A percentile compares a stretch with the other conserved stretches of the same genome.
These are phyloP conservation scores for Clostera curtula DNA, from an alignment of 2,888 invertebrate genomes.

Conservation along the genomic window DNA sequence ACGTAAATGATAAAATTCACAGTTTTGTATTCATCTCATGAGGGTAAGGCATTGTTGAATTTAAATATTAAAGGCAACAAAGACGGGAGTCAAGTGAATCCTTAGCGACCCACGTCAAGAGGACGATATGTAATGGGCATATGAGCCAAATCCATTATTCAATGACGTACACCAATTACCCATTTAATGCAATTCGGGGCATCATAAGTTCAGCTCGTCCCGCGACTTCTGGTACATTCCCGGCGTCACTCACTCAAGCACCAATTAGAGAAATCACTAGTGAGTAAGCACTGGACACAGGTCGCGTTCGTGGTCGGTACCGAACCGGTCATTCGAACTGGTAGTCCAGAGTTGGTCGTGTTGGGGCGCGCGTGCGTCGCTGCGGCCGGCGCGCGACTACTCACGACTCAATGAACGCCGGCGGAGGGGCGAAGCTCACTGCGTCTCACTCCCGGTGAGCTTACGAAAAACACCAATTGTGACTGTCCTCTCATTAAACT, in stretches of 20 bases:
- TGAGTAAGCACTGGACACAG: constrained; percentile 53
- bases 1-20: constrained; percentile 30
- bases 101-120: constrained; percentile 52
- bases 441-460: constrained; percentile 64
- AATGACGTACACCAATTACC: constrained; percentile 74
- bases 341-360: constrained; percentile 43
- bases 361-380: constrained; percentile 66
- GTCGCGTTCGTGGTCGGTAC: constrained; percentile 42
- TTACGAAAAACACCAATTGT: constrained; percentile 68
- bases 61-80: constrained; percentile 51
- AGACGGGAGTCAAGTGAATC: constrained; percentile 59
- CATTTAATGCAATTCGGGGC: constrained; percentile 73
- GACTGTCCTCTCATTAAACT: constrained; percentile 51
- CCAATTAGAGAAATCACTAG: constrained; percentile 63
- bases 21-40: constrained; percentile 59
- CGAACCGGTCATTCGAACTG: constrained; percentile 54
- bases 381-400: constrained; percentile 69
- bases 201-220: constrained; percentile 60
- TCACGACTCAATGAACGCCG: constrained; percentile 58
- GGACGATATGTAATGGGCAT: constrained; percentile 56
- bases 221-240: constrained; percentile 56
- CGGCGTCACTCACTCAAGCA: constrained; percentile 68
- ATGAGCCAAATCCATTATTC: constrained; percentile 70
- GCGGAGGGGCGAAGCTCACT: constrained; percentile 71
- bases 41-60: constrained; percentile 50